These are phyloP conservation scores for Gymnobelideus leadbeateri DNA, from an alignment of 2,113 vertebrate genomes.

Conservation along the genomic window DNA sequence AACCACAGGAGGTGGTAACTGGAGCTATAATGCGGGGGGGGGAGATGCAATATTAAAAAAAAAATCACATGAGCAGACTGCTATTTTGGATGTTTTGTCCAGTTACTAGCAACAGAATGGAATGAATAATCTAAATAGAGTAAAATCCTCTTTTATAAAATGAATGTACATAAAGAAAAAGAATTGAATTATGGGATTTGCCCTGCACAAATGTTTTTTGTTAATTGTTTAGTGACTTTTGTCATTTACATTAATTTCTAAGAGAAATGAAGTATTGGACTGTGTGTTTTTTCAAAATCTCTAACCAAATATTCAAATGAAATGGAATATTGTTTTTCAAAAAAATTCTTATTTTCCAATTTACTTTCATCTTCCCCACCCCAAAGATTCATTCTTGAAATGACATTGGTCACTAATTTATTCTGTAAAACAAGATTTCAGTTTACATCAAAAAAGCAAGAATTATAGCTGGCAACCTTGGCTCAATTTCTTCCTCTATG, in stretches of 20 bases:
- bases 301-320: not conserved
- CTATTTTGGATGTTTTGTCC: conserved; percentile 48
- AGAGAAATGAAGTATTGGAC: not conserved
- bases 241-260: no score
- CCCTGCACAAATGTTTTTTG: no score
- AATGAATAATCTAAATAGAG: conserved; percentile 45
- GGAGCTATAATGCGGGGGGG: conserved; percentile 27
- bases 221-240: no score
- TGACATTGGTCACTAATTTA: not conserved
- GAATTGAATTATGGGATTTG: no score
- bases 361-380: no score
- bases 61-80: conserved; percentile 2
- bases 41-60: conserved; percentile 1
- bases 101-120: not conserved
- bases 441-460: conserved; percentile 11
- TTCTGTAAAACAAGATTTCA: conserved; percentile 40
- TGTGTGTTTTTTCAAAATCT: not conserved
- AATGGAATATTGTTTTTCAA: conserved; percentile 26
- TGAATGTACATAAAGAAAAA: not conserved
- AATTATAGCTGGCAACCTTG: no score
- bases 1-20: conserved; percentile 66
- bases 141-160: not conserved
- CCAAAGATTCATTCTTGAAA: conserved; percentile 20
- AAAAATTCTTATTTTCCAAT: conserved; percentile 14
- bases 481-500: no score